Percentiles rank a stretch among this genome's conserved stretches.
These are phyloP conservation scores for Aphelocoma coerulescens DNA, from an alignment of 2,113 vertebrate genomes.

Conservation along the genomic window DNA sequence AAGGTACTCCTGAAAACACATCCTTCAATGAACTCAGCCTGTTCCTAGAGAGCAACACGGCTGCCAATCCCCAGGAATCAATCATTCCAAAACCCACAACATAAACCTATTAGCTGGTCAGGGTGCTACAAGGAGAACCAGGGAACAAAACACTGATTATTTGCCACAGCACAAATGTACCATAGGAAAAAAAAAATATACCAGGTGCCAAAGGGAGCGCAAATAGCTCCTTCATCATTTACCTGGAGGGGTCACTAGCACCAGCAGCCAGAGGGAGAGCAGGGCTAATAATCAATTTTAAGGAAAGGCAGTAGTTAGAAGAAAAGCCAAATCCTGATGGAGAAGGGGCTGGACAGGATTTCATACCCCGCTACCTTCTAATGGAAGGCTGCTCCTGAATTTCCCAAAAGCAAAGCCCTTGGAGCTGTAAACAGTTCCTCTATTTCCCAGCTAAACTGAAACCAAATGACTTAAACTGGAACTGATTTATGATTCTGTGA, in stretches of 20 bases:
- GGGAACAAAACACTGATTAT: slow-evolving; percentile 11
- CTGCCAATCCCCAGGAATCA: slow-evolving; percentile 56
- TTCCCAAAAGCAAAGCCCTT: neutral
- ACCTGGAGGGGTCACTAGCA: neutral
- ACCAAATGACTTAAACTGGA: neutral
- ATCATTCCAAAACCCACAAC: slow-evolving; percentile 48
- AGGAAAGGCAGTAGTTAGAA: neutral
- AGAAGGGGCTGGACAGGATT: neutral
- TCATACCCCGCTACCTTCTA: neutral
- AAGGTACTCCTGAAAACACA: neutral
- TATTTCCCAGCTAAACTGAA: neutral
- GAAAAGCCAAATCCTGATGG: neutral
- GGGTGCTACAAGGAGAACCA: neutral
- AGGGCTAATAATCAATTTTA: neutral
- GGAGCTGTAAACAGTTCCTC: neutral
- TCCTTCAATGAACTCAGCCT: slow-evolving; percentile 8
- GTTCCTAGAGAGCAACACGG: slow-evolving; percentile 59
- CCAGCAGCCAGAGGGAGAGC: neutral
- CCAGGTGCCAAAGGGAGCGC: neutral
- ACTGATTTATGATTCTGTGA: neutral
- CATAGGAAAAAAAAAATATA: neutral
- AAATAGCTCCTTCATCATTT: neutral
- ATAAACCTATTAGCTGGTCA: slow-evolving; percentile 49
- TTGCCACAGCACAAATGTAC: neutral
- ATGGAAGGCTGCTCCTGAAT: neutral